These are phyloP conservation scores for Furcula furcula DNA, from an alignment of 2,888 invertebrate genomes.

Conservation along the genomic window DNA sequence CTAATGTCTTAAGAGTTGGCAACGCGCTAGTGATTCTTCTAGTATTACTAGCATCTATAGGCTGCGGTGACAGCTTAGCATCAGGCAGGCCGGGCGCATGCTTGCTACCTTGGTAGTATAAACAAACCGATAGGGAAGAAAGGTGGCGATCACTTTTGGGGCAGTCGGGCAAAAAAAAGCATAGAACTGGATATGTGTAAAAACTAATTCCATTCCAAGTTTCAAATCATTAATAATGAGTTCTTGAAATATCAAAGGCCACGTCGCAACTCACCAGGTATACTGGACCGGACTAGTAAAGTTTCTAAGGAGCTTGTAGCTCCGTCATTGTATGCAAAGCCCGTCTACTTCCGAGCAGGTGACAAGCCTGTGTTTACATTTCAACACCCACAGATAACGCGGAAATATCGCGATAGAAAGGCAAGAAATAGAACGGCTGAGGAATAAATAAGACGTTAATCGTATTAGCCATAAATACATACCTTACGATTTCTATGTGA, in stretches of 20 bases:
- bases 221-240: conserved; percentile 7
- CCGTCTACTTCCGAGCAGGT: conserved; percentile 49
- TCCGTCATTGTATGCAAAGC: conserved; percentile 75
- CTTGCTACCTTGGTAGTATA: too few species aligned
- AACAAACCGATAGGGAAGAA: too few species aligned
- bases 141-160: too few species aligned
- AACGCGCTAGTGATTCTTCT: too few species aligned
- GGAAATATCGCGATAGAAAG: conserved; percentile 25
- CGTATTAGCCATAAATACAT: conserved; percentile 1
- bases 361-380: conserved; percentile 36
- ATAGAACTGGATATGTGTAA: too few species aligned
- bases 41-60: too few species aligned
- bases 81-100: too few species aligned
- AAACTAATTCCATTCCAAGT: too few species aligned
- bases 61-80: too few species aligned
- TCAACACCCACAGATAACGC: conserved; percentile 30
- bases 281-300: conserved; percentile 9
- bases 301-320: conserved; percentile 52
- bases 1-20: too few species aligned
- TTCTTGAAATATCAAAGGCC: conserved; percentile 11
- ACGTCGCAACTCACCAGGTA: conserved; percentile 4
- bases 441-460: conserved; percentile 7
- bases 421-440: conserved; percentile 18
- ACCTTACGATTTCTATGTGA: background rate
- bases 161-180: too few species aligned